Conservation (phyloP, 2,888 invertebrate species). For the Anthrax anthrax region DNA sequence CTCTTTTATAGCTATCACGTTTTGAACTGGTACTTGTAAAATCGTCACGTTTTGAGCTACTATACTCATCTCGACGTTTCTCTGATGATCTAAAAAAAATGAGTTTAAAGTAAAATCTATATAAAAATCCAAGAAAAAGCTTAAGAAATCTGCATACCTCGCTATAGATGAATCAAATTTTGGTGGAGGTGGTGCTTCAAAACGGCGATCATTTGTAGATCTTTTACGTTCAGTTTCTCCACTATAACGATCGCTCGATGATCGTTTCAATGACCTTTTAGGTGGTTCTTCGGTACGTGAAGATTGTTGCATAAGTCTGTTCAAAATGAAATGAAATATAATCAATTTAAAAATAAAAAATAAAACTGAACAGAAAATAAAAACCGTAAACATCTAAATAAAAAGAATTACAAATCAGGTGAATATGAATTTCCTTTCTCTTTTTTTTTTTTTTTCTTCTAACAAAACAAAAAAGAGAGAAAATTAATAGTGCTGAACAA, state of each 20-base stretch:
- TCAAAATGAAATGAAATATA: not conserved
- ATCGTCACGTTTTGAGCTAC: constrained; percentile 25
- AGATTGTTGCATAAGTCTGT: constrained; percentile 27
- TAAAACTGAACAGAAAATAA: not conserved
- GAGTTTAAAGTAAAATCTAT: not conserved
- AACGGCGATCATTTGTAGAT: constrained; percentile 19
- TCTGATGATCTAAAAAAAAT: constrained; percentile 13
- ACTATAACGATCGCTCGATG: constrained; percentile 29
- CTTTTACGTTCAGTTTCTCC: constrained; percentile 30
- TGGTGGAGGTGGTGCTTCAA: constrained; percentile 35
- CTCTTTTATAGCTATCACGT: constrained; percentile 25
- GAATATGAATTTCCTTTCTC: no score
- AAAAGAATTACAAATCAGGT: no score
- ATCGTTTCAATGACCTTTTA: constrained; percentile 28
- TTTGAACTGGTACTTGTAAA: constrained; percentile 20
- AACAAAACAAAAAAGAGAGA: no score
- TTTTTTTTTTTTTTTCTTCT: no score
- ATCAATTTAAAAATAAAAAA: not conserved
- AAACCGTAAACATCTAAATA: no score
- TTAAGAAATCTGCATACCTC: no score
- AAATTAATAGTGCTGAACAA: no score
- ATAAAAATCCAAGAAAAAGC: not conserved
- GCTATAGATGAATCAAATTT: constrained; percentile 31
- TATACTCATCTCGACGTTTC: constrained; percentile 17
- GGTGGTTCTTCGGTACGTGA: constrained; percentile 28